Conservation (phyloP, 92 coral and sea anemone species). For the Palythoa heliodiscus region DNA sequence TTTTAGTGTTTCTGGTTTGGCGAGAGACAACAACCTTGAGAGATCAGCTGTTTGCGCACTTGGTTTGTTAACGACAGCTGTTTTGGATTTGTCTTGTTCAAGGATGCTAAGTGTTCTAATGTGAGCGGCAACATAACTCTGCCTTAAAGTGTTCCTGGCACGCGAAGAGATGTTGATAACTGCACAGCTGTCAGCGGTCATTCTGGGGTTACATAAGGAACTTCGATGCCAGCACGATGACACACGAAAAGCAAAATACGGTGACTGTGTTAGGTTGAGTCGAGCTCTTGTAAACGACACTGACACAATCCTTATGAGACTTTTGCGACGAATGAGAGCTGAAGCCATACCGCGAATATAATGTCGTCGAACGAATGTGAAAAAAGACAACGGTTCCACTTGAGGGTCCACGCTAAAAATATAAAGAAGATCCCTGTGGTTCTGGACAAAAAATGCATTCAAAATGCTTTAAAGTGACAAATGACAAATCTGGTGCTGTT, state of each 20-base stretch:
- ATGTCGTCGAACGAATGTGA: neutral
- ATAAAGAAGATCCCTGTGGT: too few species aligned
- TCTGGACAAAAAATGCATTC: too few species aligned
- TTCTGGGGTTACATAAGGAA: neutral
- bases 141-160: neutral
- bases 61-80: conserved; percentile 31
- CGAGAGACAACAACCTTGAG: conserved; percentile 64
- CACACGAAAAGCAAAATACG: neutral
- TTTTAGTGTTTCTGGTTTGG: conserved; percentile 69
- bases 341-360: conserved; percentile 1
- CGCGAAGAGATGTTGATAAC: neutral
- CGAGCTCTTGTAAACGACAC: neutral
- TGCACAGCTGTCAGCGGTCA: neutral
- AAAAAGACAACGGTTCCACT: neutral
- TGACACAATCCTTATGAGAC: neutral
- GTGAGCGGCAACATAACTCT: neutral
- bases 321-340: neutral
- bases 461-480: too few species aligned
- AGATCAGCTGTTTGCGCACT: conserved; percentile 48
- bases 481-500: too few species aligned
- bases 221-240: neutral
- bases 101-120: neutral
- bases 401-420: too few species aligned
- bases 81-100: neutral
- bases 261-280: too few species aligned